A percentile compares a stretch with the other conserved stretches of the same genome.
These are phyloP conservation scores for Hirtodrosophila histrioides DNA, from an alignment of 2,888 invertebrate genomes.

Conservation along the genomic window DNA sequence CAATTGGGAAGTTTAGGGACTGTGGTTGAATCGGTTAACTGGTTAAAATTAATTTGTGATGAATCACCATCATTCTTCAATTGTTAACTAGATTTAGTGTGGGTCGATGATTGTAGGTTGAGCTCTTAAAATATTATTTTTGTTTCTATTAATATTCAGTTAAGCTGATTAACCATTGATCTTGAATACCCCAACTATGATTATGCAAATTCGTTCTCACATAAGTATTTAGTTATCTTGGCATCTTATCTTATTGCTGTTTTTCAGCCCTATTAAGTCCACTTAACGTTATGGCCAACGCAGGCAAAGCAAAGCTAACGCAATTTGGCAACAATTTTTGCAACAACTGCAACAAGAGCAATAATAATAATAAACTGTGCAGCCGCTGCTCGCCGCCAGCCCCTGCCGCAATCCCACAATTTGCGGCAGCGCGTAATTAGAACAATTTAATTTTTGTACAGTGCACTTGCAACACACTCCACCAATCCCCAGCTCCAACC, in stretches of 20 bases:
- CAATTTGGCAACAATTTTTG: slow-evolving; percentile 77
- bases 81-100: too few species aligned
- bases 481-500: slow-evolving; percentile 4
- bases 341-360: slow-evolving; percentile 38
- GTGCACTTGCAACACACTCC: slow-evolving; percentile 57
- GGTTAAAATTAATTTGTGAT: too few species aligned
- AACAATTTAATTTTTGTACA: slow-evolving; percentile 79
- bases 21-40: too few species aligned
- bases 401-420: slow-evolving; percentile 60
- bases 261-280: slow-evolving; percentile 41
- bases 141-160: too few species aligned
- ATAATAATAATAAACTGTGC: slow-evolving; percentile 48
- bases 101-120: too few species aligned
- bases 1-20: too few species aligned
- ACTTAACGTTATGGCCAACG: slow-evolving; percentile 47
- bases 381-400: slow-evolving; percentile 7
- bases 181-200: too few species aligned
- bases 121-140: too few species aligned
- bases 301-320: slow-evolving; percentile 53
- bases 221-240: too few species aligned
- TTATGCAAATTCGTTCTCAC: too few species aligned
- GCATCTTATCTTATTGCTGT: not conserved
- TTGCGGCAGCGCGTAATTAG: slow-evolving; percentile 80
- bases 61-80: too few species aligned
- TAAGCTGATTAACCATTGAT: too few species aligned